phyloP scores from a whole-genome alignment of 1,140 invertebrate species.

The Drosophila obscura region DNA sequence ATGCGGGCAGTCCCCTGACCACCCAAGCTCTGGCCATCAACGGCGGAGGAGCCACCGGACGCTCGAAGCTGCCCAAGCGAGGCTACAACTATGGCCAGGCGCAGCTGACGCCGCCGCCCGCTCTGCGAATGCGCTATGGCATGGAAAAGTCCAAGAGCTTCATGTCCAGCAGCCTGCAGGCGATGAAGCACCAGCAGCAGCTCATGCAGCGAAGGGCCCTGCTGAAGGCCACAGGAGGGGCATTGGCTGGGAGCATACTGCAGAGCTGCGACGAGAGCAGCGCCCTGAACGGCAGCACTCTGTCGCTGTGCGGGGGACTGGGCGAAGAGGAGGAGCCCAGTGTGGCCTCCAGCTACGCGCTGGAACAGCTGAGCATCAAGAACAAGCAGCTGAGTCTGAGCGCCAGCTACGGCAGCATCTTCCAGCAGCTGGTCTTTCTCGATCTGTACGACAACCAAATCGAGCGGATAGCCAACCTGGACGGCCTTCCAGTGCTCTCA shows the following conservation, averaged over 20 bases:
- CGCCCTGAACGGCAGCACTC: constrained; percentile 44
- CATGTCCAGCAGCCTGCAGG: constrained; percentile 68
- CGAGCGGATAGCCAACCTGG: constrained; percentile 91
- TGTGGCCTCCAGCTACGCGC: constrained; percentile 16
- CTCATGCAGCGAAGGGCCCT: constrained; percentile 56
- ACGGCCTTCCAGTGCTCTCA: constrained; percentile 89
- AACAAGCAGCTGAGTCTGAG: constrained; percentile 74
- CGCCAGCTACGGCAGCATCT: constrained; percentile 84
- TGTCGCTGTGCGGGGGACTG: constrained; percentile 45
- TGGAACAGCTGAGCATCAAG: constrained; percentile 74
- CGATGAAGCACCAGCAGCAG: constrained; percentile 74
- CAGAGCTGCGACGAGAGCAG: constrained; percentile 65
- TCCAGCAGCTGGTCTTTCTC: constrained; percentile 93
- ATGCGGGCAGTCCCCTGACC: constrained; percentile 60
- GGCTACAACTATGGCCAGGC: constrained; percentile 85
- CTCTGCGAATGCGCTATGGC: constrained; percentile 60
- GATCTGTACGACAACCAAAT: constrained; percentile 98
- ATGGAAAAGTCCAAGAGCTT: constrained; percentile 82
- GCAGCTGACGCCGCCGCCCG: constrained; percentile 49
- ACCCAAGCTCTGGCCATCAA: constrained; percentile 64
- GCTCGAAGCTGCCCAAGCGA: constrained; percentile 60
- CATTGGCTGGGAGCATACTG: constrained; percentile 24
- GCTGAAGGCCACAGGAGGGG: constrained; percentile 48
- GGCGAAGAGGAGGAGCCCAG: constrained; percentile 65
- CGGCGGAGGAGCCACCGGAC: constrained; percentile 41